Conservation (phyloP, 2,888 invertebrate species). For the Drosophila anceps region DNA sequence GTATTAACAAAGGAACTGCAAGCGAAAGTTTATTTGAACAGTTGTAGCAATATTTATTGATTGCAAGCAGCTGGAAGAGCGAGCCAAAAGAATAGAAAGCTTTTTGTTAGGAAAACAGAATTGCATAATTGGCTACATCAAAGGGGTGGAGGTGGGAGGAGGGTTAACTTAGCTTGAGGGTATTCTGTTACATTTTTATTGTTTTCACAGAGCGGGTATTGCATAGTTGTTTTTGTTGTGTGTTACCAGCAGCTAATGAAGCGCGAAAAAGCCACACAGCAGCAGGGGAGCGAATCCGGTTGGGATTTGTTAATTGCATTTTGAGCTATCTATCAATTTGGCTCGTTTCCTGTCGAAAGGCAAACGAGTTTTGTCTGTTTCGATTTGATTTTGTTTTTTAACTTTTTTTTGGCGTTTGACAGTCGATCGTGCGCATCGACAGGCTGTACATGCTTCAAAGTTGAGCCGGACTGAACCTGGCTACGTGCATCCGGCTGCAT, state of each 20-base stretch:
- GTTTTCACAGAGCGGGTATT: conserved; percentile 5
- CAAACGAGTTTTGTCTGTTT: conserved; percentile 26
- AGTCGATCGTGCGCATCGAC: conserved; percentile 26
- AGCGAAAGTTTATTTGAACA: conserved; percentile 47
- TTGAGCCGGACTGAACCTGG: conserved; percentile 33
- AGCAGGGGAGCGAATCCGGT: conserved; percentile 9
- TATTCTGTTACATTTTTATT: conserved; percentile 31
- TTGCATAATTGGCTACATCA: conserved; percentile 68
- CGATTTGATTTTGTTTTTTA: neutral
- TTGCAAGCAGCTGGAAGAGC: conserved; percentile 50
- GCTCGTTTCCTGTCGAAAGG: conserved; percentile 34
- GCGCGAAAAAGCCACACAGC: conserved; percentile 57
- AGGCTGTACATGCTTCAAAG: conserved; percentile 45
- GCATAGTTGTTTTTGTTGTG: conserved; percentile 19
- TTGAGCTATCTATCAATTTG: conserved; percentile 60
- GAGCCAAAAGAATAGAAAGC: conserved; percentile 35
- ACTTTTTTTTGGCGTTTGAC: neutral
- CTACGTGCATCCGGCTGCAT: conserved; percentile 60
- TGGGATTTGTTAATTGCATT: conserved; percentile 66
- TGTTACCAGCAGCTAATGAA: conserved; percentile 62
- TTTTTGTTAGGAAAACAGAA: conserved; percentile 56
- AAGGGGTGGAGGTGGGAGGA: neutral
- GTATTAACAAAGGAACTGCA: conserved; percentile 38
- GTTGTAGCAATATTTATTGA: conserved; percentile 73
- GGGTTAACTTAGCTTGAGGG: neutral